Conservation (phyloP, 1,140 invertebrate genomes). For the Psix sp. region DNA sequence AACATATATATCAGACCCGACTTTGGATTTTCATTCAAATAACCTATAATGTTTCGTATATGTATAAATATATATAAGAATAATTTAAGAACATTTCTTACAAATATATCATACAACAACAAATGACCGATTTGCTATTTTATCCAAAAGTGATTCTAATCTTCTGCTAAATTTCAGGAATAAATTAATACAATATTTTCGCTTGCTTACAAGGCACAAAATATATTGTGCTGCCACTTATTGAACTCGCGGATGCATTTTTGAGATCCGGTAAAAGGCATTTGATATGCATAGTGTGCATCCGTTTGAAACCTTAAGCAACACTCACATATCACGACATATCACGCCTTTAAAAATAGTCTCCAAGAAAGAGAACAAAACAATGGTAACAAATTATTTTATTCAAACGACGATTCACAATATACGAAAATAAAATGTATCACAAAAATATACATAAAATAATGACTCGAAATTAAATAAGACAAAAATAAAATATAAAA, state of each 20-base stretch:
- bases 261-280: conserved; percentile 33
- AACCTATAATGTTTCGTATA: too few species aligned
- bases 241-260: conserved; percentile 31
- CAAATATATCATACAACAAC: conserved; percentile 37
- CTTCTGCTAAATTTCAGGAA: conserved; percentile 19
- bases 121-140: conserved; percentile 9
- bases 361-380: conserved; percentile 13
- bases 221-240: conserved; percentile 43
- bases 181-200: conserved; percentile 38
- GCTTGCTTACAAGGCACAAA: conserved; percentile 41
- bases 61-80: too few species aligned
- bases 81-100: conserved; percentile 18
- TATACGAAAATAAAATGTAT: too few species aligned
- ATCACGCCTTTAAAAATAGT: conserved; percentile 11
- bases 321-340: conserved; percentile 12
- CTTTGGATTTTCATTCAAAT: conserved; percentile 28
- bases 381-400: too few species aligned
- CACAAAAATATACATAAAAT: too few species aligned
- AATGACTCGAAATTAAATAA: too few species aligned
- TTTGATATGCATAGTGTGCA: conserved; percentile 50
- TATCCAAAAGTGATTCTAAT: conserved; percentile 25
- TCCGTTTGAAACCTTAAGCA: conserved; percentile 29
- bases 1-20: conserved; percentile 30
- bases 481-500: too few species aligned
- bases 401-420: too few species aligned